Evolutionary conservation across 2,113 vertebrate genomes (phyloP).

Genomic region (Petroica traversi): DNA sequence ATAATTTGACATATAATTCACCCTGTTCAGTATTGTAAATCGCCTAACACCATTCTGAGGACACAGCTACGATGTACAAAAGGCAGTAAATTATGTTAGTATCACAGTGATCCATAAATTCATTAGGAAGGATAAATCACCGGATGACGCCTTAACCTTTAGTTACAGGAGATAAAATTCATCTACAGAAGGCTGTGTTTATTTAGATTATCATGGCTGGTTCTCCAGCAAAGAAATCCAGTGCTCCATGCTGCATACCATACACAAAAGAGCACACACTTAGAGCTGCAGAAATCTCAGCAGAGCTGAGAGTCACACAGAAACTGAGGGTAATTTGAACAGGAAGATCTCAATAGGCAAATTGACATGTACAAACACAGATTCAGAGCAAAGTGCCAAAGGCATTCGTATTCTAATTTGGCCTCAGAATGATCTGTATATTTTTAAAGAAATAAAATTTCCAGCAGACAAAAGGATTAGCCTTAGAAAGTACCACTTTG

Average conservation of each 20-base stretch:
- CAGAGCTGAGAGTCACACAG: neutral
- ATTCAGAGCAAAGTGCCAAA: neutral
- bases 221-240: neutral
- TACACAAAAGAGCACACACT: neutral
- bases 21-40: neutral
- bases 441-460: neutral
- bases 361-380: neutral
- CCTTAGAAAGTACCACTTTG: neutral
- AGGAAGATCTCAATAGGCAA: neutral
- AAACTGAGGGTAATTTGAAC: neutral
- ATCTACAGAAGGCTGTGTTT: neutral
- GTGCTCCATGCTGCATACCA: neutral
- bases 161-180: neutral
- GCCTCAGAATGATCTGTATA: neutral
- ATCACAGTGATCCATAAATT: neutral
- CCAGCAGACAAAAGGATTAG: neutral
- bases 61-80: neutral
- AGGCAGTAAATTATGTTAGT: neutral
- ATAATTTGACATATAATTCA: neutral
- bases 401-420: neutral
- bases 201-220: neutral
- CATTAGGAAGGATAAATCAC: conserved; percentile 1
- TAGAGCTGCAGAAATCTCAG: neutral
- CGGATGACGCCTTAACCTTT: neutral
- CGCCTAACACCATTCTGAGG: neutral